These are phyloP conservation scores for Aselliscus stoliczkanus DNA, from an alignment of 2,797 vertebrate species.

Conservation along the genomic window DNA sequence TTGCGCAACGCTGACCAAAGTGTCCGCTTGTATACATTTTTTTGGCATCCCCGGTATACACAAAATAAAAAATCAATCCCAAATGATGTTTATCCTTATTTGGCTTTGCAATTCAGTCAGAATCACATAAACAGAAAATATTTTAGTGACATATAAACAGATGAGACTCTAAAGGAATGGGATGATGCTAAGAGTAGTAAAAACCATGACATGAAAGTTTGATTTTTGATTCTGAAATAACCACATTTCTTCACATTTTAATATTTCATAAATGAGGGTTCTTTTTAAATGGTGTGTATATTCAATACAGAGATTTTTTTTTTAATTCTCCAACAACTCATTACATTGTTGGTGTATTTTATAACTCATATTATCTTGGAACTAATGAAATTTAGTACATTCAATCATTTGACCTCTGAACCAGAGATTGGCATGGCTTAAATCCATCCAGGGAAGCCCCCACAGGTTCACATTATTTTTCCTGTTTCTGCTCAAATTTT, in stretches of 20 bases:
- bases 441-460: not conserved
- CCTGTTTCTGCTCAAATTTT: not conserved
- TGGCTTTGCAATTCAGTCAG: not conserved
- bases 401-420: slow-evolving; percentile 18
- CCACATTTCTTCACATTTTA: slow-evolving; percentile 14
- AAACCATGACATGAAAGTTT: not conserved
- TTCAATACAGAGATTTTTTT: not conserved
- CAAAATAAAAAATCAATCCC: not conserved
- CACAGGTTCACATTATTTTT: not conserved
- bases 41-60: not conserved
- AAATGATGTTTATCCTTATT: not conserved
- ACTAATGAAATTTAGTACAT: slow-evolving; percentile 42
- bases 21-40: too few relatives aligned
- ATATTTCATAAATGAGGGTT: slow-evolving; percentile 7
- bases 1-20: too few relatives aligned
- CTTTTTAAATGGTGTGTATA: not conserved
- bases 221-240: not conserved
- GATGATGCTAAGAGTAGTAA: not conserved
- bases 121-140: not conserved
- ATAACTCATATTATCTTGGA: slow-evolving; percentile 35
- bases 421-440: not conserved
- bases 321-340: slow-evolving; percentile 7
- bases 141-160: not conserved
- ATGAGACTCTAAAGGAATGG: not conserved
- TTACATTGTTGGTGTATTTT: slow-evolving; percentile 38